Evolutionary conservation across 1,140 invertebrate species (phyloP), one percentile per base, ranked within the genome.

Genomic region (Ips nitidus): DNA sequence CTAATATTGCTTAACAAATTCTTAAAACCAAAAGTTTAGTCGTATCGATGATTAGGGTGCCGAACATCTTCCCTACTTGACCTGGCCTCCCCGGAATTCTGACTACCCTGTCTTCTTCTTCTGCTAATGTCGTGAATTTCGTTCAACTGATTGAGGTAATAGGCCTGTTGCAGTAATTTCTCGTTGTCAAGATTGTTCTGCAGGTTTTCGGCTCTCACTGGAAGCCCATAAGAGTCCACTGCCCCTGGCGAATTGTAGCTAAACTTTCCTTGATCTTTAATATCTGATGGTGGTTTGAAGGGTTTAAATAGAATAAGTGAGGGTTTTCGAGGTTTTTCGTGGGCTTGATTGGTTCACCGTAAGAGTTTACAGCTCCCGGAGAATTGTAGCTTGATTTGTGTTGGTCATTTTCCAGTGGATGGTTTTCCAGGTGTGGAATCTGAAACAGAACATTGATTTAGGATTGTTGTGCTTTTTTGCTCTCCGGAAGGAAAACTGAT

Each of bases 301-400:
- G 62, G 3, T 37, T 42, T n/a, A 41, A 42, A 42, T 41, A 52
- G 62, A 8, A 56, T 56, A 2, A 3, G n/a, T 22, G 53, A 22
- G 52, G 36, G 40, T 56, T 63, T 41, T 2, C 5, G 2, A 7
- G 36, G 40, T 40, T 53, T 2, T 22, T 43, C 55, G 4, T 56
- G 55, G 45, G 53, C 2, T 36, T 41, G 0, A 60, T 39, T 6
- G 63, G 69, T 22, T 71, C 38, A 36, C 69, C 69, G 42, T 71
- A 71, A 1, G 69, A 71, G 47, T 71, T 55, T 1, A 71, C 45
- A 38, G 69, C 69, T 22, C 64, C 63, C n/a, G 69, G 69, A n/a
- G 56, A 60, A 40, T 71, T 52, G 56, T 71, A 71, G 37, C 40
- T 66, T 3, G 69, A 60, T 52, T 66, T 71, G 40, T 38, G 2